These are phyloP conservation scores for Mastigias papua DNA, from an alignment of 30 jellyfish, hydroid and myxozoan species.

Conservation along the genomic window DNA sequence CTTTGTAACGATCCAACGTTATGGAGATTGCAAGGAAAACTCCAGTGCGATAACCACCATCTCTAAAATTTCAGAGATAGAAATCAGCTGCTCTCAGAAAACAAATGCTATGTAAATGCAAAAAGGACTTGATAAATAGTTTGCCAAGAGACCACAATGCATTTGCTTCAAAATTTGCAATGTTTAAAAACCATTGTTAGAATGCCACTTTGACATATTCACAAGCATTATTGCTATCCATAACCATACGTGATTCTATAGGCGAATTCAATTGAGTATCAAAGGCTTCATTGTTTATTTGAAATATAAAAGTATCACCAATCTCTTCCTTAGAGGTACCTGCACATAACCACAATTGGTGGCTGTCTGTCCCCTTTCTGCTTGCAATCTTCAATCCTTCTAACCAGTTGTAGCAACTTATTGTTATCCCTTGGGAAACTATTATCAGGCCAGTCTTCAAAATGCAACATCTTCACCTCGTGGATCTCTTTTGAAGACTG, in stretches of 20 bases:
- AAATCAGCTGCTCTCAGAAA: neutral
- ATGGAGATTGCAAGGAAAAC: neutral
- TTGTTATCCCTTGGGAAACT: neutral
- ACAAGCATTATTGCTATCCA: no score
- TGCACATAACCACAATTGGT: neutral
- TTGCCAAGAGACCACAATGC: no score
- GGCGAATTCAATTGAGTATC: no score
- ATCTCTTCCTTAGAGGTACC: neutral
- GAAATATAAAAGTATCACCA: neutral
- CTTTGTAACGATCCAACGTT: neutral
- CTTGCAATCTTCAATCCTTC: neutral
- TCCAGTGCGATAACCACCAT: neutral
- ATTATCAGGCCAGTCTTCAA: neutral
- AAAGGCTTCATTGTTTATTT: no score
- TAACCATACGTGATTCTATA: no score
- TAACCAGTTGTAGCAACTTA: neutral
- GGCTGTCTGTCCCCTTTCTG: neutral
- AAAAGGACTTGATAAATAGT: no score
- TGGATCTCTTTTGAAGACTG: neutral
- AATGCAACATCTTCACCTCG: neutral
- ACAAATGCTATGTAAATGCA: neutral
- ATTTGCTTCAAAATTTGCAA: no score
- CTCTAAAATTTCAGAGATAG: neutral
- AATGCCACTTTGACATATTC: no score
- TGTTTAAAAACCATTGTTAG: no score